Conservation (phyloP, 2,888 invertebrate species). For the Drosophila fulvimacula region DNA sequence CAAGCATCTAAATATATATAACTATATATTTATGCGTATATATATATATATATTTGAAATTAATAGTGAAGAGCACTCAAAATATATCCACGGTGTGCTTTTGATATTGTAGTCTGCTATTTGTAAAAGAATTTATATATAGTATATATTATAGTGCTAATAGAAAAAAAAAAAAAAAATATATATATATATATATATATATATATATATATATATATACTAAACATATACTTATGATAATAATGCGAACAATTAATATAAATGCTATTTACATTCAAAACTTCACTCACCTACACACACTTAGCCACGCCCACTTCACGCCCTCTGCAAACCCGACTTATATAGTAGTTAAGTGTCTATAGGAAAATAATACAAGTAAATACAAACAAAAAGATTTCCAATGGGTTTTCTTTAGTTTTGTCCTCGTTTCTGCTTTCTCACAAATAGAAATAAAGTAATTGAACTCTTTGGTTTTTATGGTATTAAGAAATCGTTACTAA, state of each 20-base stretch:
- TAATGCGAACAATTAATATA: conserved; percentile 44
- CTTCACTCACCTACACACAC: conserved; percentile 16
- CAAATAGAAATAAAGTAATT: conserved; percentile 47
- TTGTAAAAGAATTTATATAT: conserved; percentile 77
- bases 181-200: conserved; percentile 24
- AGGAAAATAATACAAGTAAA: conserved; percentile 14
- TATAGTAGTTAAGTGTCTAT: conserved; percentile 63
- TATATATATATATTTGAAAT: conserved; percentile 24
- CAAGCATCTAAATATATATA: conserved; percentile 49
- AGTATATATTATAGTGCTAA: conserved; percentile 49
- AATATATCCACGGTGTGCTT: conserved; percentile 70
- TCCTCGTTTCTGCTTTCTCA: conserved; percentile 14
- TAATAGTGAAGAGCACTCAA: conserved; percentile 45
- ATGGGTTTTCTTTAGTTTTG: conserved; percentile 29
- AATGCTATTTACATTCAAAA: conserved; percentile 32
- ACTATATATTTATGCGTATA: conserved; percentile 19
- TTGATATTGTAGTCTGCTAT: conserved; percentile 77
- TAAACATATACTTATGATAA: conserved; percentile 61
- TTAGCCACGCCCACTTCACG: conserved; percentile 12
- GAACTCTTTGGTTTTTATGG: conserved; percentile 59
- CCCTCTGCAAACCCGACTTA: conserved; percentile 23
- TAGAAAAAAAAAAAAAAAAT: conserved; percentile 31
- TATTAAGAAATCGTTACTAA: conserved; percentile 65
- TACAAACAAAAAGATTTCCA: conserved; percentile 25
- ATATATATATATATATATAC: conserved; percentile 27